Evolutionary conservation across 2,888 invertebrate species (phyloP), one percentile per base, ranked within the genome.

Genomic region (Lasius platythorax): DNA sequence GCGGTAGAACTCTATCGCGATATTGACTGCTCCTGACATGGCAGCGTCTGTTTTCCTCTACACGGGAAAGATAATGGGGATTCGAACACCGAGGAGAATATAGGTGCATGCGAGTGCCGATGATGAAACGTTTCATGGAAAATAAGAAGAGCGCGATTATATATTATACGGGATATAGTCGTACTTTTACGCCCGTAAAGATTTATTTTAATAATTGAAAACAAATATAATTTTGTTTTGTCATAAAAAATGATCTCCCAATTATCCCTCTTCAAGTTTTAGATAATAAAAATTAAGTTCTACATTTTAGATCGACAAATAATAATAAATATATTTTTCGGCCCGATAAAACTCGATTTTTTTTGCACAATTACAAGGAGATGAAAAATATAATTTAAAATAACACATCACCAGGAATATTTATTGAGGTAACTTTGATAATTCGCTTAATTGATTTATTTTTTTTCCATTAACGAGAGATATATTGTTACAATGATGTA

Each of bases 21-120:
- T 84, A 87, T 87, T 87, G 87, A 87, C 87, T 72, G 58, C 81
- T 74, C 53, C 83, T 75, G 79, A 79, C 75, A 66, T 50, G 50
- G 33, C 70, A 9, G 37, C 18, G 18, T 79, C 61, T 79, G 70
- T 70, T 79, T 79, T 79, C 70, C 61, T 61, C 79, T 18, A 58
- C 28, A 40, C 28, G 58, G 28, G 8, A 50, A 61, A 58, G 46
- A 79, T 79, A 79, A 79, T 79, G 61, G 70, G 46, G 46, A 79
- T 79, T 79, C 46, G 18, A 79, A 72, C 79, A 46, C 68, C 79
- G 68, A 79, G 61, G 67, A 58, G 46, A 15, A 18, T 61, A 23
- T 33, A 23, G 2, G 6, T 33, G n/a, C 33, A 28, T 15, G 56
- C 18, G 37, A 46, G 40, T 40, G 5, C 46, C 4, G 43, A 3